phyloP scores from a whole-genome alignment of 2,113 vertebrate genomes.

The Periophthalmodon schlosseri region DNA sequence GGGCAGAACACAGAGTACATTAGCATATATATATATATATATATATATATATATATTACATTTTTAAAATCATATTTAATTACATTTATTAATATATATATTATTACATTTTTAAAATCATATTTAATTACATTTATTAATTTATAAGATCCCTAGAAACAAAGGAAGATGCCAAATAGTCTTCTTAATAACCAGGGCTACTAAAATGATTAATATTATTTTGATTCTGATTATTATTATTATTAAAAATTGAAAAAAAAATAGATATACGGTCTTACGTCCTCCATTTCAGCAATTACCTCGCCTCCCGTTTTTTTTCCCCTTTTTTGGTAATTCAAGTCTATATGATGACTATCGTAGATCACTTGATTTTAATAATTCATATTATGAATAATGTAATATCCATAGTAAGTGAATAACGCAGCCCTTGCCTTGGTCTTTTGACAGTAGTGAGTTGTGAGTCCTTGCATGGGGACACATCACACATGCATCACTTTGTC shows the following conservation, averaged over 20 bases:
- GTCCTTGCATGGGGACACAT: slow-evolving; percentile 39
- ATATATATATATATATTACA: too few species aligned
- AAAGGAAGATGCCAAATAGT: background rate
- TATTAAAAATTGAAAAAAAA: background rate
- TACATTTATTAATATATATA: background rate
- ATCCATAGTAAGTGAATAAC: slow-evolving; percentile 62
- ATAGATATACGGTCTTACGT: background rate
- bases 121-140: background rate
- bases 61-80: background rate
- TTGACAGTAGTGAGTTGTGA: slow-evolving; percentile 17
- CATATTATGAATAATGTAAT: slow-evolving; percentile 70
- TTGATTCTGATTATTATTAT: background rate
- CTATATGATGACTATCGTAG: slow-evolving; percentile 35
- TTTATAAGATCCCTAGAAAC: background rate
- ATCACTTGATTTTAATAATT: slow-evolving; percentile 68
- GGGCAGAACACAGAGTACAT: background rate
- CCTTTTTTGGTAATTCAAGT: background rate
- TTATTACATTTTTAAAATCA: too few species aligned
- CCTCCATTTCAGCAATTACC: slow-evolving; percentile 32
- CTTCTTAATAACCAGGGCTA: background rate
- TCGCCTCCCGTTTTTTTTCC: slow-evolving; percentile 5
- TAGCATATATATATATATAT: background rate
- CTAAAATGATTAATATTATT: too few species aligned
- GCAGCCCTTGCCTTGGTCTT: slow-evolving; percentile 26
- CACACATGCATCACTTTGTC: slow-evolving; percentile 15